phyloP scores from a whole-genome alignment of 2,797 vertebrate genomes.

The Pseudochaenichthys georgianus region DNA sequence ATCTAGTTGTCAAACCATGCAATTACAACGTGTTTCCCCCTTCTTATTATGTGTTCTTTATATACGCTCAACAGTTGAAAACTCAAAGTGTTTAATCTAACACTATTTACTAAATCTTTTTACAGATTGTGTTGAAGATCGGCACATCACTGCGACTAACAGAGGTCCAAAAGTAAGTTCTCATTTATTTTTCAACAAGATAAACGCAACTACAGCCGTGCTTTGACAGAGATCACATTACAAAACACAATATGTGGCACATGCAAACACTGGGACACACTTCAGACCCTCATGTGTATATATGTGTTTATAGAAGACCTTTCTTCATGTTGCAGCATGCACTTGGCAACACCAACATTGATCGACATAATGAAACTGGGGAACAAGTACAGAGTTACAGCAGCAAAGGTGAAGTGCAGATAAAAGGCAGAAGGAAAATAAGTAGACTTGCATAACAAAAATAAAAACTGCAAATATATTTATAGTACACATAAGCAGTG shows the following conservation, averaged over 20 bases:
- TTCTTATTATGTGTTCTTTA: too few species aligned
- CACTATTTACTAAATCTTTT: conserved; percentile 6
- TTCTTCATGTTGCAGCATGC: not conserved
- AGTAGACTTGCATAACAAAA: too few species aligned
- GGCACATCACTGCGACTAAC: not conserved
- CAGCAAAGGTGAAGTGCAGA: too few species aligned
- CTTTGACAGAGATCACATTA: not conserved
- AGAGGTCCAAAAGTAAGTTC: conserved; percentile 71
- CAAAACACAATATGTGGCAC: not conserved
- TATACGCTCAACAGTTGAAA: too few species aligned
- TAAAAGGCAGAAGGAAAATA: too few species aligned
- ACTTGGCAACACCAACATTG: not conserved
- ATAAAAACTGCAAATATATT: too few species aligned
- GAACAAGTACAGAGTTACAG: too few species aligned
- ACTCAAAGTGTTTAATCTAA: not conserved
- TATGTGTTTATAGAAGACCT: not conserved
- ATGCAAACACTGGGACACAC: not conserved
- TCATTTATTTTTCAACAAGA: not conserved
- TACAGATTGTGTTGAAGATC: conserved; percentile 51
- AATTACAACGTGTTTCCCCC: too few species aligned
- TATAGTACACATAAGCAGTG: too few species aligned
- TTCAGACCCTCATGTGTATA: not conserved
- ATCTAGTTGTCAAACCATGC: too few species aligned
- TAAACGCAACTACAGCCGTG: not conserved
- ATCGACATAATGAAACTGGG: too few species aligned